These are phyloP conservation scores for Sarcophaga rosellei DNA, from an alignment of 2,888 invertebrate genomes.

Conservation along the genomic window DNA sequence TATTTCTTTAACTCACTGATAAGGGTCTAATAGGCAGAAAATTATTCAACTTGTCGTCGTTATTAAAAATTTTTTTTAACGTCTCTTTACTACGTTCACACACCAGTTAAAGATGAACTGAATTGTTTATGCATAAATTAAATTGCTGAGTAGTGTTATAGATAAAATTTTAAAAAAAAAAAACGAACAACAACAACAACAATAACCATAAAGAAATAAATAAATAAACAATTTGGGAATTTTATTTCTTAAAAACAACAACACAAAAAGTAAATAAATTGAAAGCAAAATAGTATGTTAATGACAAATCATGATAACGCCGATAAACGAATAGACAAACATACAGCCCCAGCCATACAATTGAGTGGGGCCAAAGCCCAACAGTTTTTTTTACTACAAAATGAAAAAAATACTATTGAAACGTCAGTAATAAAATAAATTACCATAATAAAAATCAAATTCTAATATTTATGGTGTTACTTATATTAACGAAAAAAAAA, in stretches of 20 bases:
- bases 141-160: neutral
- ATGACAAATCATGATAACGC: constrained; percentile 41
- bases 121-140: constrained; percentile 36
- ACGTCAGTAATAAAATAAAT: neutral
- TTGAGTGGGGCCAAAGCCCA: neutral
- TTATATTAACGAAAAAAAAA: neutral
- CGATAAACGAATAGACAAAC: neutral
- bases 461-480: neutral
- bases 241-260: neutral
- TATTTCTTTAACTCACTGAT: neutral
- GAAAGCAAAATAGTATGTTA: constrained; percentile 41
- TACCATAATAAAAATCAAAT: neutral
- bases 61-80: neutral
- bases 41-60: constrained; percentile 27
- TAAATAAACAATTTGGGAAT: neutral
- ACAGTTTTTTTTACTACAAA: neutral
- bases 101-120: constrained; percentile 37
- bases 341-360: neutral
- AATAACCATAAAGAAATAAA: neutral
- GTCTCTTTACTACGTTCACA: constrained; percentile 9
- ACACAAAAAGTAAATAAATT: too few species aligned
- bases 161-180: constrained; percentile 21
- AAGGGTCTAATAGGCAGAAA: constrained; percentile 55
- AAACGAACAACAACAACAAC: neutral
- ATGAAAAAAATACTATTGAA: neutral